phyloP scores from a whole-genome alignment of 2,888 invertebrate species.

The Coelinius sp. region DNA sequence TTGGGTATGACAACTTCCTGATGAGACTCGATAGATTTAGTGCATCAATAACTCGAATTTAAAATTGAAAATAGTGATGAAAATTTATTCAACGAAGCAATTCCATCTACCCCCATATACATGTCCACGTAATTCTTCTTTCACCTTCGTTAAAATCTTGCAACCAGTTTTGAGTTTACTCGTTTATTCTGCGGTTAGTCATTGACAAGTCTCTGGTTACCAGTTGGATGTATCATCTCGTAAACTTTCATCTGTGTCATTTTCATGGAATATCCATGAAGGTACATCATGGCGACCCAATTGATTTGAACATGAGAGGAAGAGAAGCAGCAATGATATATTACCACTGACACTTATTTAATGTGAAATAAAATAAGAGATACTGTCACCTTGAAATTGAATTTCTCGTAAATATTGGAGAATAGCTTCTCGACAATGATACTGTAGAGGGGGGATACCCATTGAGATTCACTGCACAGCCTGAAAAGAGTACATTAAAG shows the following conservation, averaged over 20 bases:
- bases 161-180: not conserved
- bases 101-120: not conserved
- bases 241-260: slow-evolving; percentile 36
- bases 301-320: slow-evolving; percentile 29
- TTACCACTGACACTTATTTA: slow-evolving; percentile 1
- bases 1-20: too few species aligned
- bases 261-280: not conserved
- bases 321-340: not conserved
- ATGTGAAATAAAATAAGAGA: slow-evolving; percentile 16
- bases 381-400: slow-evolving; percentile 28
- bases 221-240: slow-evolving; percentile 17
- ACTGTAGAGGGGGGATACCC: not conserved
- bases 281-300: slow-evolving; percentile 14
- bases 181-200: not conserved
- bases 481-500: not conserved
- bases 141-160: slow-evolving; percentile 15
- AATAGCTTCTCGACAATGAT: not conserved
- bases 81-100: slow-evolving; percentile 17
- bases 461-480: not conserved
- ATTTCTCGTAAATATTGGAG: slow-evolving; percentile 28
- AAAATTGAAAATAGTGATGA: not conserved
- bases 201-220: slow-evolving; percentile 20
- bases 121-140: slow-evolving; percentile 9
- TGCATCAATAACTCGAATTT: too few species aligned
- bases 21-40: too few species aligned